phyloP scores from a whole-genome alignment of 2,113 vertebrate species.

The Suricata suricatta region DNA sequence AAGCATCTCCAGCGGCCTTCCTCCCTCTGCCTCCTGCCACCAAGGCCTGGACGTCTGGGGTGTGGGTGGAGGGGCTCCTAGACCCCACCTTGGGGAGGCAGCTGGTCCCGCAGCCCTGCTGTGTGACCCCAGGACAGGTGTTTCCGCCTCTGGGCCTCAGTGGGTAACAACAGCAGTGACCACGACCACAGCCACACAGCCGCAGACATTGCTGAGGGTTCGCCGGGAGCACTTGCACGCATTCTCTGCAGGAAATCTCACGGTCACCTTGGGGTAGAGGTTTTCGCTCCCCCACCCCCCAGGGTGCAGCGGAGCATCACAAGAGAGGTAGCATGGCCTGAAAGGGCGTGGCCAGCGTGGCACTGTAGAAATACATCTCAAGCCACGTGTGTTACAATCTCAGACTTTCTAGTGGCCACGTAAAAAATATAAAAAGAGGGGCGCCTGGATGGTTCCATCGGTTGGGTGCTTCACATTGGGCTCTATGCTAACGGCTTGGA shows the following conservation, averaged over 20 bases:
- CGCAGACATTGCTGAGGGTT: neutral
- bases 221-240: accelerated
- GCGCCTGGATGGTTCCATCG: no score
- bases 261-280: neutral
- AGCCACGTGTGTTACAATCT: accelerated
- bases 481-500: no score
- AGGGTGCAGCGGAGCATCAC: accelerated
- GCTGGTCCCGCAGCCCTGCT: neutral
- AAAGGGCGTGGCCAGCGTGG: accelerated
- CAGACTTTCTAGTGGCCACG: neutral
- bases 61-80: neutral
- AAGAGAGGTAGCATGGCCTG: neutral
- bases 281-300: neutral
- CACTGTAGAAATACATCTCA: no score
- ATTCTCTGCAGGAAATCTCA: neutral
- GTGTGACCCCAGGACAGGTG: neutral
- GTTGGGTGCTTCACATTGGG: accelerated
- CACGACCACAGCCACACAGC: accelerated
- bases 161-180: neutral
- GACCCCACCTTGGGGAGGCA: neutral
- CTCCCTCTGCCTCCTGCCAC: neutral
- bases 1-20: conserved; percentile 56
- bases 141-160: neutral
- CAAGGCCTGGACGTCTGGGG: accelerated
- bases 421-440: no score